Percentiles rank a stretch among this genome's conserved stretches.
Conservation (phyloP, 2,888 invertebrate genomes). For the Polia nebulosa region DNA sequence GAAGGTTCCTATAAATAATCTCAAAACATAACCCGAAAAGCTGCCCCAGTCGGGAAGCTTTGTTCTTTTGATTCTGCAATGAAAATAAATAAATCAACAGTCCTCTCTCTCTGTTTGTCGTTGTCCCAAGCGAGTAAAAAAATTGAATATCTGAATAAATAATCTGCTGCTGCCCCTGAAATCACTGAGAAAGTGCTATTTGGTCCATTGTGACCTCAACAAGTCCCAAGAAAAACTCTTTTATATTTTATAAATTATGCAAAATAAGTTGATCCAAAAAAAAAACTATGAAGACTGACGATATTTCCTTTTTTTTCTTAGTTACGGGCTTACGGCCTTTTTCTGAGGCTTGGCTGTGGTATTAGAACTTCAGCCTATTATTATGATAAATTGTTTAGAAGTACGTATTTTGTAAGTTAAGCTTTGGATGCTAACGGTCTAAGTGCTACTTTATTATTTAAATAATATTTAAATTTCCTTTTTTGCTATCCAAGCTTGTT, state of each 20-base stretch:
- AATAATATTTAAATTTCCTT: slow-evolving; percentile 27
- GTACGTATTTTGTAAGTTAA: slow-evolving; percentile 8
- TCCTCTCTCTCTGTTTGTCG: slow-evolving; percentile 35
- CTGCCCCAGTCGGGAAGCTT: slow-evolving; percentile 23
- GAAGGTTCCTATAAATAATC: slow-evolving; percentile 22
- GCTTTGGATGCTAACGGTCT: slow-evolving; percentile 27
- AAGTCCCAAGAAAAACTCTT: slow-evolving; percentile 50
- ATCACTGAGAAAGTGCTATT: slow-evolving; percentile 42
- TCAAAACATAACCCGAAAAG: slow-evolving; percentile 24
- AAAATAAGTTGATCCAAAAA: slow-evolving; percentile 52
- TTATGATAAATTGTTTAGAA: slow-evolving; percentile 9
- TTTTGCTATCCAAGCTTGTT: background rate
- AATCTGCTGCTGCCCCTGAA: slow-evolving; percentile 43
- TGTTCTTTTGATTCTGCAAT: slow-evolving; percentile 50
- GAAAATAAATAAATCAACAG: slow-evolving; percentile 63
- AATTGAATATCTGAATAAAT: slow-evolving; percentile 63
- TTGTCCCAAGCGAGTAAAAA: slow-evolving; percentile 48
- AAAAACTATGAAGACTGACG: slow-evolving; percentile 48
- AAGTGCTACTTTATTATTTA: slow-evolving; percentile 29
- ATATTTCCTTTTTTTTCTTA: slow-evolving; percentile 30
- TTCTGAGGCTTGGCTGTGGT: slow-evolving; percentile 7
- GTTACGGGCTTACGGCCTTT: background rate
- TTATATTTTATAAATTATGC: slow-evolving; percentile 57
- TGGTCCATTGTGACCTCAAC: slow-evolving; percentile 45
- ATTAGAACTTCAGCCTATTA: slow-evolving; percentile 1